phyloP scores from a whole-genome alignment of 30 jellyfish, hydroid and myxozoan genomes.

The Turritopsis dohrnii region DNA sequence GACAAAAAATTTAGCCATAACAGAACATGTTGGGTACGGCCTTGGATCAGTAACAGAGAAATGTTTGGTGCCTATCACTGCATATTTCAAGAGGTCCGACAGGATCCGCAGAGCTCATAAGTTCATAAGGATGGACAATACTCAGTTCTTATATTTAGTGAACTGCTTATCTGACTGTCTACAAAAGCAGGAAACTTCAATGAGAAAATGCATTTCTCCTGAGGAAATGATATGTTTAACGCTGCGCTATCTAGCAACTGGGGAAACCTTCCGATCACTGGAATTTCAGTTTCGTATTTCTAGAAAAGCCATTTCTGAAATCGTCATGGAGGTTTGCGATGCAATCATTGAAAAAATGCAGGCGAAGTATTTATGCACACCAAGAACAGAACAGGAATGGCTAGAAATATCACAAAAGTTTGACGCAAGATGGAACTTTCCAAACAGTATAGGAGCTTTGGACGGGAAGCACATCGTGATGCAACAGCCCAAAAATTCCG shows the following conservation, averaged over 20 bases:
- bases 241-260: too few relatives aligned
- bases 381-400: neutral
- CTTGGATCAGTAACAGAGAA: neutral
- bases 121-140: neutral
- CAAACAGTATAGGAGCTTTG: neutral
- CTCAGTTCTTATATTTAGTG: neutral
- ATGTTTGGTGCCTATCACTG: neutral
- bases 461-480: neutral
- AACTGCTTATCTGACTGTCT: neutral
- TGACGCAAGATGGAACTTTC: neutral
- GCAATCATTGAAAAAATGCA: neutral
- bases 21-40: constrained; percentile 9
- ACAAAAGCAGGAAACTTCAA: neutral
- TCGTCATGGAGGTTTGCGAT: neutral
- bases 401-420: neutral
- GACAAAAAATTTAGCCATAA: too few relatives aligned
- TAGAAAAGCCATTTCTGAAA: neutral
- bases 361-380: neutral
- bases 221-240: neutral
- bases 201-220: neutral
- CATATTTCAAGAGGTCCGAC: neutral
- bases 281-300: constrained; percentile 1
- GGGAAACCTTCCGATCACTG: neutral
- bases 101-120: neutral
- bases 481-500: constrained; percentile 9